phyloP scores from a whole-genome alignment of 2,888 invertebrate genomes.

The Eumacrocentrus americanus region DNA sequence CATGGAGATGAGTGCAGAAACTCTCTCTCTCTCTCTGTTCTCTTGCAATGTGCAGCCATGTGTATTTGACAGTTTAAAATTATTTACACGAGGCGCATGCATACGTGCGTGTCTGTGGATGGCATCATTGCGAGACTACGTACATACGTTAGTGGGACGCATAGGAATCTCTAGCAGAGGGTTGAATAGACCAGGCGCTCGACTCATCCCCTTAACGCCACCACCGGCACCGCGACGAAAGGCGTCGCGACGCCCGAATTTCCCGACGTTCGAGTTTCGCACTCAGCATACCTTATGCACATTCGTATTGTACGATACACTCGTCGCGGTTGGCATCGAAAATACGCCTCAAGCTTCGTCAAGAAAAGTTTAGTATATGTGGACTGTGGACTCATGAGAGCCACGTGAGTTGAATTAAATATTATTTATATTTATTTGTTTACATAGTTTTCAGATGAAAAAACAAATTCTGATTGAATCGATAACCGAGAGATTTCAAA shows the following conservation, averaged over 20 bases:
- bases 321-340: background rate
- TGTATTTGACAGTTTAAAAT: slow-evolving; percentile 50
- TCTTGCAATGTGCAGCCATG: slow-evolving; percentile 28
- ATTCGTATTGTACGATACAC: slow-evolving; percentile 33
- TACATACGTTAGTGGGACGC: background rate
- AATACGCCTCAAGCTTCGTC: background rate
- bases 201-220: slow-evolving; percentile 25
- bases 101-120: slow-evolving; percentile 25
- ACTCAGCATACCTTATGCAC: slow-evolving; percentile 36
- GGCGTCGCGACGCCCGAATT: slow-evolving; percentile 25
- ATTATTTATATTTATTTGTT: background rate
- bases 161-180: slow-evolving; percentile 5
- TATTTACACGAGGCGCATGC: slow-evolving; percentile 42
- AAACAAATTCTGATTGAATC: slow-evolving; percentile 11
- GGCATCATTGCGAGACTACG: slow-evolving; percentile 24
- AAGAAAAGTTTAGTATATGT: slow-evolving; percentile 1
- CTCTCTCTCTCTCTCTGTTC: background rate
- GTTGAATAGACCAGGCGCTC: slow-evolving; percentile 26
- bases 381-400: background rate
- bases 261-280: slow-evolving; percentile 25
- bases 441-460: background rate
- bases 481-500: slow-evolving; percentile 10
- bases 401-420: slow-evolving; percentile 17
- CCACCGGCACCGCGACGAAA: slow-evolving; percentile 12
- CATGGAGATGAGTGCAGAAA: background rate